Percentiles rank a stretch among this genome's conserved stretches.
Conservation (phyloP, 1,140 invertebrate genomes). For the Lethrus apterus region DNA sequence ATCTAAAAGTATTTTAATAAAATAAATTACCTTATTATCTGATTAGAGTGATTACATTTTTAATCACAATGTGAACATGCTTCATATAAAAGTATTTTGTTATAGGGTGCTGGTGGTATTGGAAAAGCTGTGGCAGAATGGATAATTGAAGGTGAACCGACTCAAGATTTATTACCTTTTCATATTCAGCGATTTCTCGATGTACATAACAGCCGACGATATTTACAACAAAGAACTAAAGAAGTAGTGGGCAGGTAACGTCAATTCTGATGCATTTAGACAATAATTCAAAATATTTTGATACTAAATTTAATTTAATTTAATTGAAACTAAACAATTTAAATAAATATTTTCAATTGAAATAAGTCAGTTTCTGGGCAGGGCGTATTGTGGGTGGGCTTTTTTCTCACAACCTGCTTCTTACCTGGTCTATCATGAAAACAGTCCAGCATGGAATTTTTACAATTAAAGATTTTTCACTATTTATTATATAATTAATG, state of each 20-base stretch:
- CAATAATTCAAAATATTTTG: constrained; percentile 33
- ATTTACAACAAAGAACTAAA: constrained; percentile 62
- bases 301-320: neutral
- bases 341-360: too few relatives aligned
- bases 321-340: too few relatives aligned
- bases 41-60: too few relatives aligned
- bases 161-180: constrained; percentile 57
- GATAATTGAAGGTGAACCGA: constrained; percentile 61
- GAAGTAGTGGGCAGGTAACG: constrained; percentile 63
- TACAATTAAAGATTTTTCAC: too few relatives aligned
- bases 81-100: neutral
- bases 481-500: constrained; percentile 1
- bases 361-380: too few relatives aligned
- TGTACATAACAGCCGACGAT: constrained; percentile 72
- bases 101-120: constrained; percentile 60
- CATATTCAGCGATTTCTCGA: constrained; percentile 72
- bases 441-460: too few relatives aligned
- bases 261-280: neutral
- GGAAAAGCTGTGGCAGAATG: constrained; percentile 68
- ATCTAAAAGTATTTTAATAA: too few relatives aligned
- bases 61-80: too few relatives aligned
- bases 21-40: too few relatives aligned
- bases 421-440: too few relatives aligned
- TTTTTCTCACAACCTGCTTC: too few relatives aligned
- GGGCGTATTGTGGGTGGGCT: too few relatives aligned